Conservation (phyloP, 2,797 vertebrate genomes). For the Loris lydekkerianus region DNA sequence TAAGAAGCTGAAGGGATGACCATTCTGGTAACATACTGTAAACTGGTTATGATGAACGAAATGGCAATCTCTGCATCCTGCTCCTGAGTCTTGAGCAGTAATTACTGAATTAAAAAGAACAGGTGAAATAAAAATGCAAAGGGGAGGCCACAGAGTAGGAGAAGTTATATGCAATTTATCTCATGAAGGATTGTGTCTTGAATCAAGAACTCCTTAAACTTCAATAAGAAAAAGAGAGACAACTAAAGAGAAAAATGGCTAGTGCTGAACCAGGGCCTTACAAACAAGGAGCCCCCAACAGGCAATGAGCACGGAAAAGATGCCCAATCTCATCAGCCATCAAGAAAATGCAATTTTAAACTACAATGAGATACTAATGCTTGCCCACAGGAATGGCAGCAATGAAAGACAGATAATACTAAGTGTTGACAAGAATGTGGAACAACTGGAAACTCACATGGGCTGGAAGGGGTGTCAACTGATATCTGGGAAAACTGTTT, state of each 20-base stretch:
- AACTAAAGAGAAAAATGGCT: background rate
- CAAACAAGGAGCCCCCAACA: background rate
- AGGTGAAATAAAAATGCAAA: background rate
- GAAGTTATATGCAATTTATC: background rate
- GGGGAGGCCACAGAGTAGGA: background rate
- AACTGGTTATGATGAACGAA: background rate
- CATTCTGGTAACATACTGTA: background rate
- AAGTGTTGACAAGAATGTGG: background rate
- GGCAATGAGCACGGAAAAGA: background rate
- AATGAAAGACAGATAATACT: background rate
- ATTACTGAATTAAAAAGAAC: background rate
- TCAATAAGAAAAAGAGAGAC: conserved; percentile 6
- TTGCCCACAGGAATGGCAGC: background rate
- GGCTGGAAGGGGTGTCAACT: background rate
- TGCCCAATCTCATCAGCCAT: background rate
- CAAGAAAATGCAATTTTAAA: background rate
- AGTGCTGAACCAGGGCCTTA: background rate
- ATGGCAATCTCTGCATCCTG: background rate
- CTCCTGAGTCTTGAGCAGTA: background rate
- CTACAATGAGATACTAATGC: background rate
- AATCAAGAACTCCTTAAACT: conserved; percentile 27
- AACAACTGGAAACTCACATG: background rate
- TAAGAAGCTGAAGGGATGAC: background rate
- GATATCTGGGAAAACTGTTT: background rate
- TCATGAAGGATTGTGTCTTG: background rate